Evolutionary conservation across 2,113 vertebrate genomes (phyloP).

Genomic region (Nibea coibor): DNA sequence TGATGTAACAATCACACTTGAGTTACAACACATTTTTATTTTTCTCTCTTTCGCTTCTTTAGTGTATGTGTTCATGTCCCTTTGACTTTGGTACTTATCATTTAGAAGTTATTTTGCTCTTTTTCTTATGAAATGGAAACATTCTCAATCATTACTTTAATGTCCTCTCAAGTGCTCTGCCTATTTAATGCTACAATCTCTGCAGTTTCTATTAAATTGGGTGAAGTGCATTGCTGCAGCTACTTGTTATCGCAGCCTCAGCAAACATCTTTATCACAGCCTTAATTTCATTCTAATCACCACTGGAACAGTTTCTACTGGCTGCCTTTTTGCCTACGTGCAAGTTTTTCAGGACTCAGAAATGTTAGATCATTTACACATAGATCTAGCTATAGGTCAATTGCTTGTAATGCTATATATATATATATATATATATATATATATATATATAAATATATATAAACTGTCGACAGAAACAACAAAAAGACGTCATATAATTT

Average conservation of each 20-base stretch:
- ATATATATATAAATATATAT: too few species aligned
- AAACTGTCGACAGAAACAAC: background rate
- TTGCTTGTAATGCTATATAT: background rate
- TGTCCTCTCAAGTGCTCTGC: background rate
- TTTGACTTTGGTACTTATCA: too few species aligned
- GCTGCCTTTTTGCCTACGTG: background rate
- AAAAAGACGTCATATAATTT: conserved; percentile 54
- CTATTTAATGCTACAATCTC: background rate
- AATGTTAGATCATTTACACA: background rate
- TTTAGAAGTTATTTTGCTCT: too few species aligned
- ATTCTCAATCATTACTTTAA: background rate
- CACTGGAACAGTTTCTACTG: background rate
- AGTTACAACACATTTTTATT: too few species aligned
- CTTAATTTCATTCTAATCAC: background rate
- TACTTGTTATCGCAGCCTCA: too few species aligned
- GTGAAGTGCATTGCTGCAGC: background rate
- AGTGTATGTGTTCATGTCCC: too few species aligned
- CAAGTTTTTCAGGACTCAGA: background rate
- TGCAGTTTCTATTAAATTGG: background rate
- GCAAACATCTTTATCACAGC: too few species aligned
- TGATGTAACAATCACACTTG: too few species aligned
- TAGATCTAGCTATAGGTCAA: background rate
- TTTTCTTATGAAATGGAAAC: too few species aligned
- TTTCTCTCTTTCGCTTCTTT: too few species aligned
- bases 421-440: too few species aligned